A percentile compares a stretch with the other conserved stretches of the same genome.
Evolutionary conservation across 2,797 vertebrate genomes (phyloP).

Genomic region (Channallabes apus): DNA sequence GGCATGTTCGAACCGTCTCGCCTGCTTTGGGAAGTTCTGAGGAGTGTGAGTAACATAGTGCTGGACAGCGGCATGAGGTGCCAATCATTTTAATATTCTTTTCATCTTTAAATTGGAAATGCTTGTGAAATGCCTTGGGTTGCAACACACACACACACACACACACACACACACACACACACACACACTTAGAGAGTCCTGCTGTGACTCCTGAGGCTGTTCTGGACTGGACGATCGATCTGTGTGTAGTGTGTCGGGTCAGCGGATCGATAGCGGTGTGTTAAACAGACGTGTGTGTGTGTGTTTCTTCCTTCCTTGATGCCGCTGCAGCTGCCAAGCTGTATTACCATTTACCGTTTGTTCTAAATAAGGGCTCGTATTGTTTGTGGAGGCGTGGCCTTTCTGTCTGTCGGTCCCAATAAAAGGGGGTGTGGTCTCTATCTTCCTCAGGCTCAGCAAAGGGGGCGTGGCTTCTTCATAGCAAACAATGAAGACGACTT

Average conservation of each 20-base stretch:
- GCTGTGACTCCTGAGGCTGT: slow-evolving; percentile 46
- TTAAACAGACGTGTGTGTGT: slow-evolving; percentile 49
- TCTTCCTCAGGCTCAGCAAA: background rate
- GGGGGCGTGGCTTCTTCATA: background rate
- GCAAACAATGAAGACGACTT: background rate
- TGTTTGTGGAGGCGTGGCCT: background rate
- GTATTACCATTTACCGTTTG: background rate
- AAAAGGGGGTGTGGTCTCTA: background rate
- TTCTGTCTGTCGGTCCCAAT: background rate
- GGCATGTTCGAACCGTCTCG: background rate
- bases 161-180: slow-evolving; percentile 21
- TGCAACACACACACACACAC: slow-evolving; percentile 10
- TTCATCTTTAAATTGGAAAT: background rate
- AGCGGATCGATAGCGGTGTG: slow-evolving; percentile 47
- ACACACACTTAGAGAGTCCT: slow-evolving; percentile 3
- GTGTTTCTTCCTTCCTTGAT: background rate
- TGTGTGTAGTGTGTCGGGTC: slow-evolving; percentile 43
- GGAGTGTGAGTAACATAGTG: background rate
- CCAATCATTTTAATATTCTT: background rate
- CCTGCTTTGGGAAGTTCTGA: background rate
- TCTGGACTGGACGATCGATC: slow-evolving; percentile 46
- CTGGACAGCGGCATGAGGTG: background rate
- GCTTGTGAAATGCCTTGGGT: background rate
- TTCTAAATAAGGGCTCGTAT: background rate
- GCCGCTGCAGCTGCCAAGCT: background rate